Evolutionary conservation across 2,888 invertebrate genomes (phyloP), one percentile per base, ranked within the genome.

Genomic region (Phoenoteleia sp.): DNA sequence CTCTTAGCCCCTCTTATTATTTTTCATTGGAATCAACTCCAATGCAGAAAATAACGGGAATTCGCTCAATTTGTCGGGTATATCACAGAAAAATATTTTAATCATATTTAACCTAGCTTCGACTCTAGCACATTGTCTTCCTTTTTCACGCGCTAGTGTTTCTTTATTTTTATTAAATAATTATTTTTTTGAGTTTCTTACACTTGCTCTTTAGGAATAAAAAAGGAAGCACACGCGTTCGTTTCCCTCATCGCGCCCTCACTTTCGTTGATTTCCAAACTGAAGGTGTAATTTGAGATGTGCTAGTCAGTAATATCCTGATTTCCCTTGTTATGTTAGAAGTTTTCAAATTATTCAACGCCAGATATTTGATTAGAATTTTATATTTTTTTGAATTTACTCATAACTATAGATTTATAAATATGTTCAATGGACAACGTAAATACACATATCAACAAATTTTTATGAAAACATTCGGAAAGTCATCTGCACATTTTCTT

Each of bases 51-150:
- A 85, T 83, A 83, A 89, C 89, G 88, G 88, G 87, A 88, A 86
- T 87, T 86, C 86, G 87, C 86, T 85, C 85, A 87, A 82, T 82
- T 85, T 88, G 36, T 91, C 88, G 86, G 89, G 90, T 92, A 92
- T 93, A 93, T 93, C 93, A 93, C 93, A 93, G 93, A 93, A 93
- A 92, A 93, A 93, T 89, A 92, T 92, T 90, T 91, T 88, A 90
- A 90, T 88, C 90, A 91, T 91, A 91, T 49, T 75, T 76, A 84
- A 84, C 56, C 84, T 84, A 84, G 67, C 62, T 29, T 71, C 76
- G 54, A 80, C 49, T 84, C 80, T 84, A 84, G 71, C 54, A 49
- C 42, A 64, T 47, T 74, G 45, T 81, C 74, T 77, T 79, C 56
- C 74, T 81, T 82, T 81, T 76, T 62, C 69, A 66, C 54, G 33